Percentiles rank a stretch among this genome's conserved stretches.
Evolutionary conservation across 2,797 vertebrate genomes (phyloP).

Genomic region (Acrocephalus scirpaceus): DNA sequence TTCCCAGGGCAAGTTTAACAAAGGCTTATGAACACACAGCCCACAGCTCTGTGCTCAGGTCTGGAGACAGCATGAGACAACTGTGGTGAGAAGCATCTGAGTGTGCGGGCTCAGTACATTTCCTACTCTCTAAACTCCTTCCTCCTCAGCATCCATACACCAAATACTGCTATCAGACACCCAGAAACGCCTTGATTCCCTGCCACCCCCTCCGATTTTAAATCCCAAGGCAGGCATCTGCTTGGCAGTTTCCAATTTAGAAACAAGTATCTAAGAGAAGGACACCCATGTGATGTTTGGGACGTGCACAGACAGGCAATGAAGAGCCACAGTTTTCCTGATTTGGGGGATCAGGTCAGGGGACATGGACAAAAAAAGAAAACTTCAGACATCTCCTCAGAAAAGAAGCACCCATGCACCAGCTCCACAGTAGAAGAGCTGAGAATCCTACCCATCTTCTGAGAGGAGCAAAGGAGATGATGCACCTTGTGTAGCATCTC

Average conservation of each 20-base stretch:
- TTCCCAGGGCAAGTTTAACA: background rate
- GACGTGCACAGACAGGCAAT: background rate
- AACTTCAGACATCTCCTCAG: background rate
- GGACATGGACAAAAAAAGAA: background rate
- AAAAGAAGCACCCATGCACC: background rate
- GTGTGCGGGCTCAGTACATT: background rate
- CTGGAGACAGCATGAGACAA: background rate
- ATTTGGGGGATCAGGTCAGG: background rate
- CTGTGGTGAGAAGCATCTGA: background rate
- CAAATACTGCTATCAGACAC: background rate
- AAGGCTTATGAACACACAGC: background rate
- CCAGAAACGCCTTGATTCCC: background rate
- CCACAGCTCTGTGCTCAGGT: background rate
- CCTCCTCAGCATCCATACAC: background rate
- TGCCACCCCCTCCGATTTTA: background rate
- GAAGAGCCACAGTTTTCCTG: background rate
- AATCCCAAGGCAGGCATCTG: background rate
- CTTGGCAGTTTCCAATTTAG: background rate
- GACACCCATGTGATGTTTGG: background rate
- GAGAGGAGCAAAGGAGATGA: background rate
- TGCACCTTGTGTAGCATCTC: background rate
- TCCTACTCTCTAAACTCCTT: background rate
- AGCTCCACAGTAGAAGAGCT: background rate
- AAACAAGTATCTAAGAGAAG: background rate
- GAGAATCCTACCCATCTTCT: background rate